These are phyloP conservation scores for Poeciliopsis paucimaculata DNA, from an alignment of 2,797 vertebrate species.

Conservation along the genomic window DNA sequence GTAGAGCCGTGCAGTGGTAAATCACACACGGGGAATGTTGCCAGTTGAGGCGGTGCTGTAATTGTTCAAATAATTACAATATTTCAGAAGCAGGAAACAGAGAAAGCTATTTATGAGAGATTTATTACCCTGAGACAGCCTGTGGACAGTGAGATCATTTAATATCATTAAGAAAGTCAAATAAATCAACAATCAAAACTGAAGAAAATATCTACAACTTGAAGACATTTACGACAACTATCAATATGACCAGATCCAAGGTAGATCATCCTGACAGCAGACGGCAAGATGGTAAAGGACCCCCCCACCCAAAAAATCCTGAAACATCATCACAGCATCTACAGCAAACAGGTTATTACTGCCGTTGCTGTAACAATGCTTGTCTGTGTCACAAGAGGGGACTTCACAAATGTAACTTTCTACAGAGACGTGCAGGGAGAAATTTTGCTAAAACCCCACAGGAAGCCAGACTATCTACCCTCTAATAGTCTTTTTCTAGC, in stretches of 20 bases:
- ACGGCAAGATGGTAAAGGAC: background rate
- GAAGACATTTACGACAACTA: background rate
- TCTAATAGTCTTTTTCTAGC: no score
- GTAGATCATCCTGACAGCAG: background rate
- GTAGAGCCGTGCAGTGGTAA: background rate
- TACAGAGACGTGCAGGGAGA: background rate
- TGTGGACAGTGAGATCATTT: background rate
- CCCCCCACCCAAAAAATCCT: background rate
- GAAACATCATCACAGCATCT: background rate
- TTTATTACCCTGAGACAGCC: background rate
- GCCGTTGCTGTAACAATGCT: background rate
- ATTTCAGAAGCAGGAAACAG: conserved; percentile 9
- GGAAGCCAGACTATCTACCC: background rate
- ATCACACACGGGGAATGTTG: background rate
- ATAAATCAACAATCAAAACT: background rate
- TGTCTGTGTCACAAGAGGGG: background rate
- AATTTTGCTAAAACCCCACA: background rate
- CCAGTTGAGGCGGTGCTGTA: accelerated
- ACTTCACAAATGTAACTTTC: background rate
- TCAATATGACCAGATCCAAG: background rate
- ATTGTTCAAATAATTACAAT: conserved; percentile 1
- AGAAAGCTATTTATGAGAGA: background rate
- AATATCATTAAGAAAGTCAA: background rate
- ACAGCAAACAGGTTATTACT: background rate
- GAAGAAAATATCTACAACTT: background rate